Base-by-base conservation (phyloP, 64 coral and sea anemone species). In the Hydrozoanthus tunicans region DNA sequence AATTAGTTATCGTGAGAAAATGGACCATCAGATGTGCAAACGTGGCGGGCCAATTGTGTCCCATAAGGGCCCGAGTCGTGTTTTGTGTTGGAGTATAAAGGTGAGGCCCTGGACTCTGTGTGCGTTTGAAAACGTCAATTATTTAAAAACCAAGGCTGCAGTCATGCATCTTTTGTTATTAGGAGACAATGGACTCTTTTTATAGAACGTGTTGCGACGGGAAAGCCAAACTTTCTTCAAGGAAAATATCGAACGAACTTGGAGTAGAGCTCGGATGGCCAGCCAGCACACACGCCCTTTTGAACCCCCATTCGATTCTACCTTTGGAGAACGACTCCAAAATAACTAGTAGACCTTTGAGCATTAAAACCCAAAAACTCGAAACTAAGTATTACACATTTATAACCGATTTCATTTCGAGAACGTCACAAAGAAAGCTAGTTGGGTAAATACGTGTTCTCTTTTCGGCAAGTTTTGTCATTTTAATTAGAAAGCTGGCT, bases 191-290 rank as follows among this genome's bases (percentile, higher is more conserved):
- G 82, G 93, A 32, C 88, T 94, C 93, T 94, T 94, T 94, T 94
- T 85, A 91, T 58, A 94, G 90, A 94, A 94, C 93, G 90, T 94
- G 93, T 94, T 94, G 93, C 93, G 88, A 90, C 82, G 90, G 89
- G 73, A 78, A 94, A 68, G 14, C 20, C 72, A 81, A 93, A 94
- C 63, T 83, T 43, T 77, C 67, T 64, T 65, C 86, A 81, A 90
- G 71, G 5, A 78, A 70, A 77, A 59, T 78, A 59, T 14, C 62
- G 4, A 70, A 52, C 60, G 74, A 56, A 53, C 52, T n/a, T 10
- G 63, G 62, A 61, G 52, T 53, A 51, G 6, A 6, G 24, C 53
- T 69, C 17, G 13, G 58, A 1, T 27, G 6, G 6, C 20, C 11
- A 7, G 8, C 5, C 54, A 3, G 4, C 79, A 78, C 6, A 66